Evolutionary conservation across 2,888 invertebrate species (phyloP).

Genomic region (Sussaba pulchella): DNA sequence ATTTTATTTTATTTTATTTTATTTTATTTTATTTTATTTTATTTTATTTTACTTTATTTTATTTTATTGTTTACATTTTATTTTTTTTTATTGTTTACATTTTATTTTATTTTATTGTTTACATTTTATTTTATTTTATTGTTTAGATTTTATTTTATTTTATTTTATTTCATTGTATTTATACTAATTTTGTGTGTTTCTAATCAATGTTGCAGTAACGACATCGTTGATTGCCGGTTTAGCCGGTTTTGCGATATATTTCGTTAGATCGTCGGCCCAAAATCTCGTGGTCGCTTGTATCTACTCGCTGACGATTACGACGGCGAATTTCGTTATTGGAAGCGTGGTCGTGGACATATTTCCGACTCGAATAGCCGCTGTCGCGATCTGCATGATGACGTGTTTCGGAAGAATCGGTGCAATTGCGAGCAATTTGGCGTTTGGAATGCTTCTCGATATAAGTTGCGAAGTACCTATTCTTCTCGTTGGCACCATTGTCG

Average conservation of each 20-base stretch:
- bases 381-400: conserved; percentile 88
- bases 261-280: conserved; percentile 86
- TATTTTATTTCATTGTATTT: no score
- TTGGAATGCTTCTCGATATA: conserved; percentile 88
- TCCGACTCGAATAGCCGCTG: conserved; percentile 85
- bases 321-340: conserved; percentile 84
- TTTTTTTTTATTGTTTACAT: no score
- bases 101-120: no score
- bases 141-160: no score
- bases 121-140: not conserved
- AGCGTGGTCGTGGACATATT: conserved; percentile 83
- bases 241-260: conserved; percentile 87
- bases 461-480: conserved; percentile 88
- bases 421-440: conserved; percentile 87
- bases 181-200: not conserved
- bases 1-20: no score
- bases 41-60: no score
- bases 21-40: no score
- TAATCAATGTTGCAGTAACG: conserved; percentile 74
- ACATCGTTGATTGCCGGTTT: conserved; percentile 85
- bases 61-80: no score
- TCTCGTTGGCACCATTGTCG: conserved; percentile 86
- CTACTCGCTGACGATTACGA: conserved; percentile 85
- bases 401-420: conserved; percentile 89
- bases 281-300: conserved; percentile 86